Evolutionary conservation across 2,113 vertebrate species (phyloP).

Genomic region (Pogonocichla stellata): DNA sequence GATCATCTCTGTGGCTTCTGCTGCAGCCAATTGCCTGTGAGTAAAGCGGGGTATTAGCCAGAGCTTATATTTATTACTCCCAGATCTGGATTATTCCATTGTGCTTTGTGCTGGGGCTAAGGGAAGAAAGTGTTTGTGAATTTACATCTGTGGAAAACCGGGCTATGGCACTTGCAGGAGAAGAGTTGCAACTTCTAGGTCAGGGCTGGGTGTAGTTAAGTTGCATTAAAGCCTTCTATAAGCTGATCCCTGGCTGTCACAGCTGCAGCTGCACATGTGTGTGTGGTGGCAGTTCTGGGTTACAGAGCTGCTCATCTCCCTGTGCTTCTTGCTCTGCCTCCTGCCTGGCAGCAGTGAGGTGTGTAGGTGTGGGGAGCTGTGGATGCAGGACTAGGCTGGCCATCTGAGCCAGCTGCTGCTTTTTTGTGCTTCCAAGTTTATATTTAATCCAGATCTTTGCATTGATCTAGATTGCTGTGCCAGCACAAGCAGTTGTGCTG

Average conservation of each 20-base stretch:
- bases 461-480: neutral
- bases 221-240: neutral
- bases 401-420: neutral
- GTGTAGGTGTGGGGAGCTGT: neutral
- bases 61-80: neutral
- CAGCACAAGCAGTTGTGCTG: neutral
- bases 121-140: neutral
- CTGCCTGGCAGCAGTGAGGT: neutral
- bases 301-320: neutral
- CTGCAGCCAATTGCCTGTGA: neutral
- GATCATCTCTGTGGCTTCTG: neutral
- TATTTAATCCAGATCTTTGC: neutral
- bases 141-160: neutral
- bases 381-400: neutral
- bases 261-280: neutral
- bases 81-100: neutral
- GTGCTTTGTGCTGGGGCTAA: neutral
- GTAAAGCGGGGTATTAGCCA: neutral
- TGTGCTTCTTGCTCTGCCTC: neutral
- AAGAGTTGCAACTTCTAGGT: neutral
- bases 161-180: neutral
- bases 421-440: neutral
- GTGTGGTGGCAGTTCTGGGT: conserved; percentile 16
- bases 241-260: neutral
- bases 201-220: neutral